Conservation (phyloP, 2,113 vertebrate genomes). For the Prionailurus bengalensis region DNA sequence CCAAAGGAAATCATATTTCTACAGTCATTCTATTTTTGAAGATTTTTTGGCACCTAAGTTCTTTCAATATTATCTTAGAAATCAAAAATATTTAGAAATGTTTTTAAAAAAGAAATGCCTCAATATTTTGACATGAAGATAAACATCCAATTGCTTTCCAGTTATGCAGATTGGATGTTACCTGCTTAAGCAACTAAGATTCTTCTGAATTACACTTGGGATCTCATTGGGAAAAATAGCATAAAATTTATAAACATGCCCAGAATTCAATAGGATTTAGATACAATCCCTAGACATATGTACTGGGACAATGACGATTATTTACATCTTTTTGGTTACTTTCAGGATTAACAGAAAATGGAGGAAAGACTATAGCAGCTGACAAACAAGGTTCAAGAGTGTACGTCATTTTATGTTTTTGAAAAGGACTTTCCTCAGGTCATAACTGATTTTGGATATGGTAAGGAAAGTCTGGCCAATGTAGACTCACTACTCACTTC, state of each 20-base stretch:
- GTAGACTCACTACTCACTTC: not conserved
- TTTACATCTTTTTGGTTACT: not conserved
- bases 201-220: constrained; percentile 50
- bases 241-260: not conserved
- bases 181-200: not conserved
- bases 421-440: not conserved
- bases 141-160: not conserved
- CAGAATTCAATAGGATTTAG: not conserved
- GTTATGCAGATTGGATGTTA: constrained; percentile 5
- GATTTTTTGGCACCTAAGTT: not conserved
- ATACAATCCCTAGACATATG: rapidly evolving
- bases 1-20: not conserved
- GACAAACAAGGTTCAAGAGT: not conserved
- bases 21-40: constrained; percentile 24
- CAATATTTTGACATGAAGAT: not conserved
- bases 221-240: not conserved
- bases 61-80: constrained; percentile 15
- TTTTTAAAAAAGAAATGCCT: not conserved
- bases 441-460: not conserved
- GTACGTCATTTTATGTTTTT: not conserved
- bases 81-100: not conserved
- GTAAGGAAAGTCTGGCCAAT: not conserved
- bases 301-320: not conserved
- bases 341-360: constrained; percentile 39
- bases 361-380: not conserved